Evolutionary conservation across 2,113 vertebrate species (phyloP), one percentile per base, ranked within the genome.

Genomic region (Corydoras maculifer): DNA sequence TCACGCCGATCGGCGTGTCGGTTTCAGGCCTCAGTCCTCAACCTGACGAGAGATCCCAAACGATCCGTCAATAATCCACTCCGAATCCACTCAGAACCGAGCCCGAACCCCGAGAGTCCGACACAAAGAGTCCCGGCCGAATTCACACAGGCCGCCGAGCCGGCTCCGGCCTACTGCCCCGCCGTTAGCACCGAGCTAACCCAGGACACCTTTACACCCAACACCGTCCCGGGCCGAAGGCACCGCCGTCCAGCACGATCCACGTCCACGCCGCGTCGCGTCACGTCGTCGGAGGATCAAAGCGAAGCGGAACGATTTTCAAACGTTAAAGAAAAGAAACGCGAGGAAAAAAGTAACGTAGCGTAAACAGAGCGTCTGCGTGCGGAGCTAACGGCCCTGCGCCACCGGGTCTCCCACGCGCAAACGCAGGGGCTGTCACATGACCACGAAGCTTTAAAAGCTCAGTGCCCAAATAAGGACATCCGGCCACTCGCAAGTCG

Each of bases 151-250:
- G 48, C 32, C 66, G 64, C 65, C 9, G 13, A 68, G 68, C 5
- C n/a, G 35, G 32, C 25, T 13, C 14, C 72, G 75, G 75, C 70
- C 75, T 69, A 61, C n/a, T 67, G 61, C 65, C 53, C 9, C 66
- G 69, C 13, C 25, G 53, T 60, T 70, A 71, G 74, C 55, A 58
- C 18, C 68, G 67, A 73, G 75, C 80, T 74, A 74, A 76, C n/a
- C 13, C 58, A 58, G n/a, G 35, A 2, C 67, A 60, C 59, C 61
- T 58, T 61, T 69, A 69, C 63, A 73, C 13, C 72, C 62, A 75
- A 58, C 49, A 61, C 58, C 63, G 43, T 64, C 63, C 8, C 69
- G 32, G 30, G 58, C 15, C 29, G 13, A 30, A 61, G 70, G 69
- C 62, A 13, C 65, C 63, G 58, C 49, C 12, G n/a, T 58, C 2